These are phyloP conservation scores for Troglohyphantes excavatus DNA, from an alignment of 2,888 invertebrate genomes.

Conservation along the genomic window DNA sequence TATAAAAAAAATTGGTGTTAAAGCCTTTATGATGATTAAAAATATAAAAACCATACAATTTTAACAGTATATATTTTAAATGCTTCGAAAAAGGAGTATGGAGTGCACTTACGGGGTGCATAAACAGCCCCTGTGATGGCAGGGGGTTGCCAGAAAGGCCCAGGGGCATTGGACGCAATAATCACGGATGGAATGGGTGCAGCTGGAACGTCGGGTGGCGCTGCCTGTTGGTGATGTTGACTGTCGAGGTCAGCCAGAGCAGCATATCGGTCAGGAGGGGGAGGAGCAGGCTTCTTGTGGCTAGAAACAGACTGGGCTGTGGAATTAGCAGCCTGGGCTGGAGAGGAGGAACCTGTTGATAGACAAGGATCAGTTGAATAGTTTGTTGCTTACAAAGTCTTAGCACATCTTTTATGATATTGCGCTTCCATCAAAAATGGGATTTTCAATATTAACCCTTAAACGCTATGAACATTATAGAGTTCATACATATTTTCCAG, in stretches of 20 bases:
- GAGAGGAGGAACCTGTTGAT: conserved; percentile 4
- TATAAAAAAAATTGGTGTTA: too few relatives aligned
- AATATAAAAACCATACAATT: too few relatives aligned
- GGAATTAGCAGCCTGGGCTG: conserved; percentile 21
- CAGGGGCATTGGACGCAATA: conserved; percentile 35
- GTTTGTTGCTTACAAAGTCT: not conserved
- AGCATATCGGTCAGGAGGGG: conserved; percentile 77
- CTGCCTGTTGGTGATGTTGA: conserved; percentile 65
- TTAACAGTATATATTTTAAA: too few relatives aligned
- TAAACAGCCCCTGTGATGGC: conserved; percentile 22
- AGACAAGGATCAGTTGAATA: conserved; percentile 4
- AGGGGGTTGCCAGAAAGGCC: conserved; percentile 47
- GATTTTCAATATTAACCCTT: too few relatives aligned
- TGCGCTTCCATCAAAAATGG: too few relatives aligned
- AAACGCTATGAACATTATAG: too few relatives aligned
- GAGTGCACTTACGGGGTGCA: conserved; percentile 51
- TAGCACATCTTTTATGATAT: too few relatives aligned
- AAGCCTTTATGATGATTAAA: too few relatives aligned
- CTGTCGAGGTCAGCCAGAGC: conserved; percentile 74
- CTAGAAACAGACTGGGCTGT: not conserved
- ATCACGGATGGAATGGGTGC: conserved; percentile 45
- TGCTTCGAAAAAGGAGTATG: too few relatives aligned
- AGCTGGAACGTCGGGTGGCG: conserved; percentile 17
- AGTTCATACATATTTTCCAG: too few relatives aligned
- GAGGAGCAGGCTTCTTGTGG: conserved; percentile 74